Base-by-base conservation (phyloP, 92 coral and sea anemone species). In the Hydrozoanthus gracilis region DNA sequence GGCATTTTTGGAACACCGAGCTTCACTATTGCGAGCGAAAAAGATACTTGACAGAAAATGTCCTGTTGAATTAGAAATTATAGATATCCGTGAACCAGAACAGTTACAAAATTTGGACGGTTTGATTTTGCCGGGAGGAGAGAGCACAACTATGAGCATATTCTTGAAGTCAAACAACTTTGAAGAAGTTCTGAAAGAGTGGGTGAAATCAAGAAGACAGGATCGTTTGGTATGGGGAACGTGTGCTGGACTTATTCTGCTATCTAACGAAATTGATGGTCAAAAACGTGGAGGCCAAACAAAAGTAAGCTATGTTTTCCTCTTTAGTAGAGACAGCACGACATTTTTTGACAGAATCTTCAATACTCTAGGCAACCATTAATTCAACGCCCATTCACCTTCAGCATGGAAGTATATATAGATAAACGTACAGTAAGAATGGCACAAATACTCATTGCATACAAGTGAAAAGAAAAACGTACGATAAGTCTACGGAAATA, bases 111-210 rank as follows among this genome's bases (percentile, higher is more conserved):
- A 83, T 76, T 87, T 96, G 18, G 94, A 95, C 70, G 99, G 99
- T 2, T 87, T 96, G 18, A 89, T 96, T 73, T 70, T 96, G 8
- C 99, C 99, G 18, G 99, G 99, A 4, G 99, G 99, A 8, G 99
- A 96, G 72, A 96, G 99, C 70, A 95, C 99, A 0, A 93, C 96
- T 3, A 95, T 92, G 92, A 83, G 94, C 12, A 74, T 89, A 76
- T 90, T 95, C 58, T 78, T 96, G 4, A 90, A 90, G 67, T 91
- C 95, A 8, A 91, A 91, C 74, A 93, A 91, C 48, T 88, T 95
- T 66, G 92, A 92, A 54, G 76, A 89, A 27, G 91, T 82, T 39
- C 82, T 96, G 47, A 87, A 86, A 86, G 86, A 95, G 8, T 93
- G 96, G 96, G 82, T 95, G 10, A 89, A 91, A 64, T 83, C 94